Percentiles rank a stretch among this genome's conserved stretches.
Evolutionary conservation across 2,888 invertebrate species (phyloP).

Genomic region (Brenthis daphne): DNA sequence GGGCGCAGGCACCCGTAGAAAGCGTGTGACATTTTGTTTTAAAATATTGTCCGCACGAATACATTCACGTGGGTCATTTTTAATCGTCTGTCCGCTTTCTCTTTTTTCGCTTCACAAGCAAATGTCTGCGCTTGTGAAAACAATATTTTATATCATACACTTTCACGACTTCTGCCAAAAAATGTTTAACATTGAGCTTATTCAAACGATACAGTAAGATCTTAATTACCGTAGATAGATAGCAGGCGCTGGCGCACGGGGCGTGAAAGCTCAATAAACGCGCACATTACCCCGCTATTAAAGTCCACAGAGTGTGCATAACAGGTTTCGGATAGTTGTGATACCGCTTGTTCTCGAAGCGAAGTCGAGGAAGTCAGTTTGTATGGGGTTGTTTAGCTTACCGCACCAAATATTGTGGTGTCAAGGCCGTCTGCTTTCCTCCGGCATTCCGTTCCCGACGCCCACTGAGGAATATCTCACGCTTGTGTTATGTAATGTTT

Average conservation of each 20-base stretch:
- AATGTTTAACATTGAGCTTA: conserved; percentile 30
- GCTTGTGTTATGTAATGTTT: conserved; percentile 72
- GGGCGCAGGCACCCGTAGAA: conserved; percentile 75
- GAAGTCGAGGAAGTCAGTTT: conserved; percentile 42
- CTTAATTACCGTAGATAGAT: conserved; percentile 69
- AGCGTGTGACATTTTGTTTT: conserved; percentile 82
- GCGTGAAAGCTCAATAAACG: conserved; percentile 69
- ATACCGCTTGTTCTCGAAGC: conserved; percentile 45
- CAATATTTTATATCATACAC: conserved; percentile 36
- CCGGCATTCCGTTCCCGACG: conserved; percentile 76
- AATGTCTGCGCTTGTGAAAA: conserved; percentile 37
- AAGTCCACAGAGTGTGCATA: conserved; percentile 52
- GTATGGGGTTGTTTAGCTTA: conserved; percentile 61
- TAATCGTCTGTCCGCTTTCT: conserved; percentile 69
- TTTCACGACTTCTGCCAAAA: conserved; percentile 30
- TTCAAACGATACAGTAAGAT: conserved; percentile 42
- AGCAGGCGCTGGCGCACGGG: conserved; percentile 61
- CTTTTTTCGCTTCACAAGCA: conserved; percentile 53
- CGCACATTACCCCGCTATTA: conserved; percentile 54
- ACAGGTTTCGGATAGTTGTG: conserved; percentile 33
- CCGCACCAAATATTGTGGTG: conserved; percentile 76
- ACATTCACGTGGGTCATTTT: conserved; percentile 80
- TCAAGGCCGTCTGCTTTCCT: conserved; percentile 81
- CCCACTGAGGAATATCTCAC: conserved; percentile 79
- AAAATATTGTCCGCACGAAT: conserved; percentile 81